A percentile compares a stretch with the other conserved stretches of the same genome.
Conservation (phyloP, 2,113 vertebrate species). For the Perccottus glenii region DNA sequence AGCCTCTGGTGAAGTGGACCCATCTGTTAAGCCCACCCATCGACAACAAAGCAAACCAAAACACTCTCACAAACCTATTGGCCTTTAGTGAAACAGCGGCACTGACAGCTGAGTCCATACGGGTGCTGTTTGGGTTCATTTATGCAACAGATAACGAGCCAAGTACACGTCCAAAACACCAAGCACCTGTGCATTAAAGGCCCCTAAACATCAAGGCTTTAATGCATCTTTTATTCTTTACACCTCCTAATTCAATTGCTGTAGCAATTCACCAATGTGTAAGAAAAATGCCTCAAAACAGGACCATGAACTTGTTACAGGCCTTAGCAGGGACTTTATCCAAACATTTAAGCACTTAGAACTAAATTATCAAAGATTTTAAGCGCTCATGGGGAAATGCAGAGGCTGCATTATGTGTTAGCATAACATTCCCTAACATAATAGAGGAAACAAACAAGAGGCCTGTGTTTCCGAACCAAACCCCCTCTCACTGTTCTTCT, state of each 20-base stretch:
- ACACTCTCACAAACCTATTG: slow-evolving; percentile 24
- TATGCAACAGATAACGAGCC: no score
- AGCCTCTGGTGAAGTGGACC: slow-evolving; percentile 50
- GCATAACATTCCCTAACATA: slow-evolving; percentile 3
- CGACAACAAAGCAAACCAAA: slow-evolving; percentile 22
- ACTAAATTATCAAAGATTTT: no score
- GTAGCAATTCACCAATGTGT: no score
- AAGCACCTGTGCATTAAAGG: slow-evolving; percentile 37
- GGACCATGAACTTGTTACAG: no score
- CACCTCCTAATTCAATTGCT: no score
- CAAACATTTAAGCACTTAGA: no score
- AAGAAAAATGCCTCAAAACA: no score
- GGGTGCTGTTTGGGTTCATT: slow-evolving; percentile 20
- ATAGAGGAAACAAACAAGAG: slow-evolving; percentile 49
- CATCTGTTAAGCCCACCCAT: slow-evolving; percentile 63
- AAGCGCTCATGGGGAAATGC: no score
- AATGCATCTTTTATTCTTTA: no score
- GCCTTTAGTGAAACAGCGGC: neutral
- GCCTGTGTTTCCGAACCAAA: slow-evolving; percentile 56
- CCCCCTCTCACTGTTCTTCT: slow-evolving; percentile 56
- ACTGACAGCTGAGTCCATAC: slow-evolving; percentile 60
- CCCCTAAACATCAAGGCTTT: neutral
- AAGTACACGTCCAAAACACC: slow-evolving; percentile 37
- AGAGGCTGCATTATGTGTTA: no score
- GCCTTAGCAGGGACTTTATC: no score